Evolutionary conservation across 1,140 invertebrate species (phyloP).

Genomic region (Theocolax elegans): DNA sequence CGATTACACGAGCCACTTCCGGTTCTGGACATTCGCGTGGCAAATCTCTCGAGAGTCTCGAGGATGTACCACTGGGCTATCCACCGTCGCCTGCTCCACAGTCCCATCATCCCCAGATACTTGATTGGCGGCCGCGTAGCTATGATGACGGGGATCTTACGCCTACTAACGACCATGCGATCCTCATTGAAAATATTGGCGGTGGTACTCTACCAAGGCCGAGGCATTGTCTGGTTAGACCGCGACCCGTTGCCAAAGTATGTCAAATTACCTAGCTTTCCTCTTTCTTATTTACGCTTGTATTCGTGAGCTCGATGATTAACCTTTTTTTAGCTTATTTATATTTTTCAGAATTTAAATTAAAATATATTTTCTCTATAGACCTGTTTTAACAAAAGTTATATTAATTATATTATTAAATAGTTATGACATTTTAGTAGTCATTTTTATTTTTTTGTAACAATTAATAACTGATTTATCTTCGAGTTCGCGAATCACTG

Average conservation of each 20-base stretch:
- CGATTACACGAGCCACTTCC: constrained; percentile 40
- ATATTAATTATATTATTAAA: too few species aligned
- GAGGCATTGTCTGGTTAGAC: constrained; percentile 79
- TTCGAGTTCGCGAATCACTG: too few species aligned
- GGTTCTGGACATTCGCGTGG: constrained; percentile 67
- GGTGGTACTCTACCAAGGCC: constrained; percentile 88
- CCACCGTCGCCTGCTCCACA: constrained; percentile 62
- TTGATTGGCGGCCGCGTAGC: constrained; percentile 79
- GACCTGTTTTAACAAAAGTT: too few species aligned
- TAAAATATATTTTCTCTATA: too few species aligned
- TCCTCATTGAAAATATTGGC: constrained; percentile 72
- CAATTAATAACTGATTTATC: too few species aligned
- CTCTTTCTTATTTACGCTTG: too few species aligned
- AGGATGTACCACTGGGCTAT: constrained; percentile 67
- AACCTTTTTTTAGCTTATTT: too few species aligned
- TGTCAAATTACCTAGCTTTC: too few species aligned
- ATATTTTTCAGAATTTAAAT: too few species aligned
- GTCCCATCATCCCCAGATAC: constrained; percentile 50
- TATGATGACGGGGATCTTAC: constrained; percentile 91
- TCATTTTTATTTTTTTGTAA: too few species aligned
- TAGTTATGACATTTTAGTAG: too few species aligned
- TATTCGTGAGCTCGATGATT: too few species aligned
- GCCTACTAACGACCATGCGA: constrained; percentile 81
- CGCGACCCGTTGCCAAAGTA: constrained; percentile 87
- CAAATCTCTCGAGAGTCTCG: constrained; percentile 86